Evolutionary conservation across 2,888 invertebrate species (phyloP).

Genomic region (Cheilosia impressa): DNA sequence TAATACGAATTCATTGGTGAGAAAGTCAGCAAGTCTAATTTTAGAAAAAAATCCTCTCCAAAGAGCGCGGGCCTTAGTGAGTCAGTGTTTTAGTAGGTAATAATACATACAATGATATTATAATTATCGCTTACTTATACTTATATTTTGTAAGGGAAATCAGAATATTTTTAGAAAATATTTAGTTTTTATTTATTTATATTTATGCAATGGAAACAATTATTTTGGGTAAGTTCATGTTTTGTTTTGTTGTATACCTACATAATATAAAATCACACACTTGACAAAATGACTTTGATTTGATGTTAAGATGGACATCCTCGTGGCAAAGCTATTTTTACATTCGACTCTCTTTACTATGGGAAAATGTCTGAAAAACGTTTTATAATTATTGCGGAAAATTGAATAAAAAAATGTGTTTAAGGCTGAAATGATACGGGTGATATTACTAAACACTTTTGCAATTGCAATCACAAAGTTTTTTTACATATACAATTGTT

Average conservation of each 20-base stretch:
- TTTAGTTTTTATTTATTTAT: conserved; percentile 4
- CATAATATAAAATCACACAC: conserved; percentile 12
- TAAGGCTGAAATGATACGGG: conserved; percentile 39
- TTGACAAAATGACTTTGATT: conserved; percentile 9
- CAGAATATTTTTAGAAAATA: conserved; percentile 32
- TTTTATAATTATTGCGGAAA: neutral
- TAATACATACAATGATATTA: neutral
- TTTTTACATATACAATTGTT: conserved; percentile 45
- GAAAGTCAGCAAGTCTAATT: conserved; percentile 23
- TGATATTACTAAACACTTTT: conserved; percentile 57
- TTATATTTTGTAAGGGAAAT: neutral
- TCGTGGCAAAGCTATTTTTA: conserved; percentile 6
- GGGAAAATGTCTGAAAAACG: neutral
- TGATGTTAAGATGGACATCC: neutral
- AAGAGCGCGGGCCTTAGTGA: conserved; percentile 25
- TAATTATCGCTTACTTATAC: conserved; percentile 7
- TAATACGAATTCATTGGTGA: conserved; percentile 37
- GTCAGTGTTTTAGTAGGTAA: conserved; percentile 30
- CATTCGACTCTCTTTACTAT: neutral
- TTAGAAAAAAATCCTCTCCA: conserved; percentile 16
- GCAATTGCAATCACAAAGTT: conserved; percentile 52
- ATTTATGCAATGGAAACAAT: conserved; percentile 15
- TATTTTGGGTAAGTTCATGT: conserved; percentile 12
- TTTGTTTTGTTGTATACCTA: neutral
- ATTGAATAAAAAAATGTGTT: neutral